Conservation (phyloP, 2,113 vertebrate genomes). For the Erythrocebus patas region DNA sequence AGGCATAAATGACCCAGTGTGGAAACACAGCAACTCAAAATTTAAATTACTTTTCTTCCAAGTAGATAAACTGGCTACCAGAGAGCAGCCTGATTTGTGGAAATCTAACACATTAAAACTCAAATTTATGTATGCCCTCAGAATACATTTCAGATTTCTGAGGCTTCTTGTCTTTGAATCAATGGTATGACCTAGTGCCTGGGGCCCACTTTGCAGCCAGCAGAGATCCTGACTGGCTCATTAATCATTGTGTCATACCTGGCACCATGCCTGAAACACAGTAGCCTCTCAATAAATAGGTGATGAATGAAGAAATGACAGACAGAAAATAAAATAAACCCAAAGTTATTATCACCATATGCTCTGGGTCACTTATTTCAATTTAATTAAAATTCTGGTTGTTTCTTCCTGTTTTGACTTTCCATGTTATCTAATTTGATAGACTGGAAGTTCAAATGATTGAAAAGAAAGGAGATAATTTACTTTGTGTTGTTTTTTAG, state of each 20-base stretch:
- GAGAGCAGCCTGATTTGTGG: background rate
- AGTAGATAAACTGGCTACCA: background rate
- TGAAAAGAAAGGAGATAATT: background rate
- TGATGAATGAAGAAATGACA: conserved; percentile 20
- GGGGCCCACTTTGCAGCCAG: background rate
- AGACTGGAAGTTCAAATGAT: background rate
- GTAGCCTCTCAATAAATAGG: background rate
- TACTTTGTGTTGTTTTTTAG: background rate
- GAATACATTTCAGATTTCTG: background rate
- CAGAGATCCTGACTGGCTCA: background rate
- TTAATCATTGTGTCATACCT: conserved; percentile 4
- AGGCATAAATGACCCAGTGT: background rate
- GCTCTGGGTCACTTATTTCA: background rate
- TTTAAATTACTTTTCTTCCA: background rate
- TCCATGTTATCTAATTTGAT: background rate
- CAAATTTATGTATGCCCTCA: background rate
- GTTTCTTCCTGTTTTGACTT: background rate
- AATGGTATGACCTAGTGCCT: conserved; percentile 15
- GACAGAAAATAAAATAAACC: background rate
- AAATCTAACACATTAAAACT: background rate
- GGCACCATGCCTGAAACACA: background rate
- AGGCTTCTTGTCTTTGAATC: background rate
- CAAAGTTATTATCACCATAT: background rate
- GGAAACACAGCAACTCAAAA: background rate
- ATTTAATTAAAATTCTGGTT: background rate